Conservation (phyloP, 2,113 vertebrate species). For the Cavia porcellus region DNA sequence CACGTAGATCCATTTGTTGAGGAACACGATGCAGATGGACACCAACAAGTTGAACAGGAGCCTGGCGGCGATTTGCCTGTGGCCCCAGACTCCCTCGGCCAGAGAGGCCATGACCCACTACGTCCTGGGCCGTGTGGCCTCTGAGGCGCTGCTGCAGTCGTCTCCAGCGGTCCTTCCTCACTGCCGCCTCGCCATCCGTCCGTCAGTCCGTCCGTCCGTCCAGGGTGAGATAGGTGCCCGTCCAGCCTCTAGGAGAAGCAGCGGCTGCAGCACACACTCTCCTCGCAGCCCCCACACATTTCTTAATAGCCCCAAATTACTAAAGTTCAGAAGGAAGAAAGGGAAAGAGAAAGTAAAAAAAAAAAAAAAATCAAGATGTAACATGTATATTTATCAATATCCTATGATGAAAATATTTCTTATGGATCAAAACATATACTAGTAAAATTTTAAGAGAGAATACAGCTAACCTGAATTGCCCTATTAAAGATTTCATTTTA, state of each 20-base stretch:
- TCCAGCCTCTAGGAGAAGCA: no score
- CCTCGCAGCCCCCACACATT: not conserved
- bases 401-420: no score
- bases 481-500: no score
- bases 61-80: constrained; percentile 89
- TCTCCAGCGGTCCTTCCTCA: constrained; percentile 69
- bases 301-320: no score
- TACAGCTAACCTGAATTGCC: no score
- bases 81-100: constrained; percentile 76
- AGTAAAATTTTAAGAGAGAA: no score
- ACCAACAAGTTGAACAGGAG: constrained; percentile 94
- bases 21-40: constrained; percentile 98
- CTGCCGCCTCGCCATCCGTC: constrained; percentile 70
- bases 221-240: not conserved
- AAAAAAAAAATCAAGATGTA: no score
- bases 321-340: no score
- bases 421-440: no score
- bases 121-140: not conserved
- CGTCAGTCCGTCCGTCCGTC: no score
- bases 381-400: no score
- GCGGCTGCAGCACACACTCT: not conserved
- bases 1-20: constrained; percentile 99
- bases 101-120: constrained; percentile 71
- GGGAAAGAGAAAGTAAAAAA: no score
- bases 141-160: not conserved